Evolutionary conservation across 2,113 vertebrate species (phyloP).

Genomic region (Pyrgilauda ruficollis): DNA sequence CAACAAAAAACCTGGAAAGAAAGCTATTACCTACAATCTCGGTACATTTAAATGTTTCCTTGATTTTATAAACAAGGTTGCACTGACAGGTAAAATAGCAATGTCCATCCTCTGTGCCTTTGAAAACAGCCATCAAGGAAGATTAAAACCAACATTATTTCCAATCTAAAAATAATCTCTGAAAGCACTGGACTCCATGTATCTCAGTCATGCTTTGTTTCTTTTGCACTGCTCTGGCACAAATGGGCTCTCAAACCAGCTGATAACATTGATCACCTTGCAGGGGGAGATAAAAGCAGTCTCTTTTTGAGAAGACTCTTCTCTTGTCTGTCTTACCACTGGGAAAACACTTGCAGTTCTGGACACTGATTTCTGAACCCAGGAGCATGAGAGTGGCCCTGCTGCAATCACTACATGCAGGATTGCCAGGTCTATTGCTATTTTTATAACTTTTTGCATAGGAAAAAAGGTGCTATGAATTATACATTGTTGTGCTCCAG

Average conservation of each 20-base stretch:
- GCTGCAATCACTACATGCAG: not conserved
- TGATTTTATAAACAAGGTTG: not conserved
- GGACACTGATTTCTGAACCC: not conserved
- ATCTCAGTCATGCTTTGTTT: not conserved
- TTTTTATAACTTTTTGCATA: not conserved
- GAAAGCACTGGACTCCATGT: not conserved
- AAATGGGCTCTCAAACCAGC: not conserved
- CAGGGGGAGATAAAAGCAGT: not conserved
- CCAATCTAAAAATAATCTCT: not conserved
- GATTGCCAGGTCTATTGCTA: not conserved
- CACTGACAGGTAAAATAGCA: not conserved
- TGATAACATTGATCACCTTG: not conserved
- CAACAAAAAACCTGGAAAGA: not conserved
- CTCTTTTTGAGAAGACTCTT: not conserved
- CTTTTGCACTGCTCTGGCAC: not conserved
- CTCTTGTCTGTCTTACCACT: not conserved
- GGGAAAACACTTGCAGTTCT: not conserved
- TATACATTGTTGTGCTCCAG: not conserved
- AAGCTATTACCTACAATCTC: not conserved
- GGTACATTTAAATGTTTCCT: not conserved
- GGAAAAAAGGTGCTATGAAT: not conserved
- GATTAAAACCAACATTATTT: not conserved
- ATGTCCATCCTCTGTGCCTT: not conserved
- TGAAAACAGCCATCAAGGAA: not conserved
- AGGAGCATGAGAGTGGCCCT: not conserved